These are phyloP conservation scores for Oxycera nigricornis DNA, from an alignment of 2,888 invertebrate genomes.

Conservation along the genomic window DNA sequence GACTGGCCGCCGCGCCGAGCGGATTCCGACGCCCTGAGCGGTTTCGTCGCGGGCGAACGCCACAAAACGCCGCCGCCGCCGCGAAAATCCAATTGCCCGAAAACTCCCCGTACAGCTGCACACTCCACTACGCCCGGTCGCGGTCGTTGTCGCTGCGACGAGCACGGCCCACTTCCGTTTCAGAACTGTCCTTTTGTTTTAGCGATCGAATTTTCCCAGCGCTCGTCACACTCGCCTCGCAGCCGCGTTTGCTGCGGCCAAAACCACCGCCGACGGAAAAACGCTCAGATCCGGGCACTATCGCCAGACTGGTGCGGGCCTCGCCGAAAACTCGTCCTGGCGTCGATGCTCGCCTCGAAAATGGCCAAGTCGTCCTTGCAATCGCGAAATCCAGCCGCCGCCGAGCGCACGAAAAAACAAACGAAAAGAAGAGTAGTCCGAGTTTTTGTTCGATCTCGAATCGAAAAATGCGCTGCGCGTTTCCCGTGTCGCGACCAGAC, in stretches of 20 bases:
- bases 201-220: not conserved
- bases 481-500: conserved; percentile 21
- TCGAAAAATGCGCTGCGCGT: conserved; percentile 33
- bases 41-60: not conserved
- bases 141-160: conserved; percentile 14
- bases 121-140: conserved; percentile 17
- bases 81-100: not conserved
- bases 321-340: not conserved
- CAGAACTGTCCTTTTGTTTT: not conserved
- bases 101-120: conserved; percentile 5
- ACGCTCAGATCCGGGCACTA: not conserved
- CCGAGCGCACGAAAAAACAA: conserved; percentile 29
- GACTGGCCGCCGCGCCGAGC: not conserved
- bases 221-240: not conserved
- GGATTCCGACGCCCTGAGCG: not conserved
- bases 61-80: not conserved
- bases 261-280: conserved; percentile 8
- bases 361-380: not conserved
- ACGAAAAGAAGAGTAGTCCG: conserved; percentile 21
- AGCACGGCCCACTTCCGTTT: conserved; percentile 5
- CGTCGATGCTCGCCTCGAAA: not conserved
- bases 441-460: conserved; percentile 28
- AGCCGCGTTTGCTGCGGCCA: not conserved
- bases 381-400: not conserved
- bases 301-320: not conserved